Percentiles rank a stretch among this genome's conserved stretches.
These are phyloP conservation scores for Alces alces DNA, from an alignment of 2,113 vertebrate species.

Conservation along the genomic window DNA sequence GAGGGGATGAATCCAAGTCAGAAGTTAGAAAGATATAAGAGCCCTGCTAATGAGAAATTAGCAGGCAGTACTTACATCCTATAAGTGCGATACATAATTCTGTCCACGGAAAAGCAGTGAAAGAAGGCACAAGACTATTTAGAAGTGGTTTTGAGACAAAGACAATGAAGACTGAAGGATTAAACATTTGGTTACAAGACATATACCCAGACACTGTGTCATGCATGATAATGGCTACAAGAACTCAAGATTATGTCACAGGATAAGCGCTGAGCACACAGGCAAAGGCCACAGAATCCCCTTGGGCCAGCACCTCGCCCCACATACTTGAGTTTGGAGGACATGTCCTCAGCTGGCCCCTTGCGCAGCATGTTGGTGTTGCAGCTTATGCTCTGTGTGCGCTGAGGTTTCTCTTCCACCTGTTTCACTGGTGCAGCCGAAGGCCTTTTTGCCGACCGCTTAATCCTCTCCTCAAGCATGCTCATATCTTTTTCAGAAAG, in stretches of 20 bases:
- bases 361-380: conserved; percentile 88
- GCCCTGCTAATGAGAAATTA: conserved; percentile 82
- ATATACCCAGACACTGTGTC: conserved; percentile 67
- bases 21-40: conserved; percentile 74
- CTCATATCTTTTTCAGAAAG: conserved; percentile 99
- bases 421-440: conserved; percentile 84
- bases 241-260: conserved; percentile 66
- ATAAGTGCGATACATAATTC: conserved; percentile 99
- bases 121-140: conserved; percentile 89
- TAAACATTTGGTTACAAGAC: conserved; percentile 74
- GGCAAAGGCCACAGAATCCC: conserved; percentile 6
- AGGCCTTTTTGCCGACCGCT: conserved; percentile 94
- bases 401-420: conserved; percentile 86
- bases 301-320: not conserved
- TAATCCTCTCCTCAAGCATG: conserved; percentile 98
- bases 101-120: conserved; percentile 95
- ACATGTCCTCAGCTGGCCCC: conserved; percentile 90
- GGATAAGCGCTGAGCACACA: conserved; percentile 69
- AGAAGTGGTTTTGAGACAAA: conserved; percentile 84
- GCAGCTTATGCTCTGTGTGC: conserved; percentile 82
- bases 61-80: conserved; percentile 98
- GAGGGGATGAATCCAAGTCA: conserved; percentile 72
- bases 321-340: conserved; percentile 96
- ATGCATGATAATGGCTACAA: conserved; percentile 76
- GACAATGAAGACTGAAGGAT: conserved; percentile 83